Evolutionary conservation across 1,140 invertebrate genomes (phyloP), one percentile per base, ranked within the genome.

Genomic region (Rhopalosiphum maidis): DNA sequence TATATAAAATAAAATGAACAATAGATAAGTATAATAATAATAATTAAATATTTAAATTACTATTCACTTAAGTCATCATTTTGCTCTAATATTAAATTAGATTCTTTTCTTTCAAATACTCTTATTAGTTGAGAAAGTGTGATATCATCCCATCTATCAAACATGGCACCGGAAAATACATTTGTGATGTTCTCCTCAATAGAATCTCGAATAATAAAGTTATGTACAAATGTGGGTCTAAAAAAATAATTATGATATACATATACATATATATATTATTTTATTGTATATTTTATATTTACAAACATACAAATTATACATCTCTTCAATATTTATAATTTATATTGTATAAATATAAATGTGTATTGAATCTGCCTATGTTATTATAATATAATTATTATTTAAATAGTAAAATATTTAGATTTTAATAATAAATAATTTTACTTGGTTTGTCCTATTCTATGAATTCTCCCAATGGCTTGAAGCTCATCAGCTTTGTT

Each of bases 391-490:
- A 35, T 46, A 46, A 46, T 46, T 46, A 37, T 83, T 22, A 83
- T 37, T 83, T 35, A 1, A 37, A 41, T 25, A 54, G 0, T 21
- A 90, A 51, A 90, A 37, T 0, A 41, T 51, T 51, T 9, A 35
- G 0, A 55, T 51, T 51, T 11, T 2, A 51, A 21, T 88, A 88
- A 48, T n/a, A 23, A 41, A 86, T 86, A 86, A 11, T 25, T 86
- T 94, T 94, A 96, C 96, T 96, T 97, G 0, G 96, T 97, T 95
- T 98, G 97, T 0, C 97, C 97, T 94, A 98, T 97, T 68, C 97
- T 95, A 95, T 98, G 97, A 22, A 98, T 96, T 94, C 97, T 95
- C 0, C 97, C 97, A 93, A 98, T 97, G 8, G 97, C 97, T 95
- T 98, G 97, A 9, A 97, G 94, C 94, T 98, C 97, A 94, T 97